Conservation (phyloP, 2,113 vertebrate genomes). For the Gymnocephalus cernua region DNA sequence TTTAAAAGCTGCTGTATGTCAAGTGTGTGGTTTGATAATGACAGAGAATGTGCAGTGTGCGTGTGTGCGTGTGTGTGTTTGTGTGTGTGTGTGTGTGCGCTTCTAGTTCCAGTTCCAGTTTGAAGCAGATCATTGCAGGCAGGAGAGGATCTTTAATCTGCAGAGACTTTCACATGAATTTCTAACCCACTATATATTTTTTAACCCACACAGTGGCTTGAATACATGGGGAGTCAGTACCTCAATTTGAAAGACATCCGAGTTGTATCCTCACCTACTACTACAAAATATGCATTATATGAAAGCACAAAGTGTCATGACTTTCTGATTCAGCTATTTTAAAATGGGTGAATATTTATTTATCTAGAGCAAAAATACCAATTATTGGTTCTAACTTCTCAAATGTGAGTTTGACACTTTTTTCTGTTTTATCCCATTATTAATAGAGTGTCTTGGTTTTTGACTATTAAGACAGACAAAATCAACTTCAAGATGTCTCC, state of each 20-base stretch:
- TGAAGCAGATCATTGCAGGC: constrained; percentile 6
- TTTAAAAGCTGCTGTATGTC: constrained; percentile 25
- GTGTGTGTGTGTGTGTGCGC: background rate
- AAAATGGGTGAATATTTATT: background rate
- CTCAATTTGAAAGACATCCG: background rate
- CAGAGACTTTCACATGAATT: background rate
- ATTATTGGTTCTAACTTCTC: background rate
- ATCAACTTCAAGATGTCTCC: background rate
- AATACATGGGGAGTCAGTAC: background rate
- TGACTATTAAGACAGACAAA: background rate
- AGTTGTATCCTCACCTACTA: background rate
- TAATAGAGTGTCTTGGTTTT: background rate
- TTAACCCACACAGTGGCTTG: background rate
- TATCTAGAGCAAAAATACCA: too few species aligned
- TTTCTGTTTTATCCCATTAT: background rate
- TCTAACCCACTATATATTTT: background rate
- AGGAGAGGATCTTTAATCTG: constrained; percentile 1
- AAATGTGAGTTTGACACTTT: background rate
- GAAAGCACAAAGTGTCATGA: background rate
- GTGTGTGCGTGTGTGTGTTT: background rate
- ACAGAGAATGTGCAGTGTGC: background rate
- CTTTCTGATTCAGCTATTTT: background rate
- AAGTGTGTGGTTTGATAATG: constrained; percentile 20
- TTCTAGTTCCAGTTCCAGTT: constrained; percentile 1
- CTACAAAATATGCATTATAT: background rate